phyloP scores from a whole-genome alignment of 2,113 vertebrate species.

The Chaetodon auriga region DNA sequence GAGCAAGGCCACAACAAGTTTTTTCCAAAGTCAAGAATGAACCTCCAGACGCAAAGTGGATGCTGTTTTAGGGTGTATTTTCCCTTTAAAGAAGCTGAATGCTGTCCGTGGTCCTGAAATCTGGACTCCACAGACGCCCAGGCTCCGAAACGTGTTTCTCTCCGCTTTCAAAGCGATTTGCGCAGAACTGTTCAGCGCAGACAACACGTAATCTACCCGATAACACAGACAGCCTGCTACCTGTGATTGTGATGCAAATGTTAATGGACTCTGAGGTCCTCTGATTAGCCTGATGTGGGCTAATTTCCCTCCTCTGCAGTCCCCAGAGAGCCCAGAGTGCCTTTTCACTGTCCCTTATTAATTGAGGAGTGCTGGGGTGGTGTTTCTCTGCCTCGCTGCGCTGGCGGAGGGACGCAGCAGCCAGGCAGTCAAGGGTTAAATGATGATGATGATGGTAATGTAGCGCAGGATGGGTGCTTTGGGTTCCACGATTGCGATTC shows the following conservation, averaged over 20 bases:
- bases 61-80: not conserved
- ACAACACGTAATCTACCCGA: conserved; percentile 22
- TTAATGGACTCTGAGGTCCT: conserved; percentile 83
- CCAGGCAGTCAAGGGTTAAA: conserved; percentile 79
- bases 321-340: conserved; percentile 75
- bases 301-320: conserved; percentile 76
- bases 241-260: conserved; percentile 88
- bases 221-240: conserved; percentile 58
- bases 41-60: too few species aligned
- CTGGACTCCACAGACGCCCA: not conserved
- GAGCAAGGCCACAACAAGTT: not conserved
- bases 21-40: not conserved
- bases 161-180: not conserved
- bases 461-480: not conserved
- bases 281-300: conserved; percentile 80
- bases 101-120: conserved; percentile 68
- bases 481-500: not conserved
- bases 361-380: conserved; percentile 88
- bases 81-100: not conserved
- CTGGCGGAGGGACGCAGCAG: conserved; percentile 75
- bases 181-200: conserved; percentile 5
- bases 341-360: conserved; percentile 86
- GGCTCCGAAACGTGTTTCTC: not conserved
- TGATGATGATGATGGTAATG: conserved; percentile 26
- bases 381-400: conserved; percentile 91